Conservation (phyloP, 92 coral and sea anemone species). For the Paramuricea clavata region DNA sequence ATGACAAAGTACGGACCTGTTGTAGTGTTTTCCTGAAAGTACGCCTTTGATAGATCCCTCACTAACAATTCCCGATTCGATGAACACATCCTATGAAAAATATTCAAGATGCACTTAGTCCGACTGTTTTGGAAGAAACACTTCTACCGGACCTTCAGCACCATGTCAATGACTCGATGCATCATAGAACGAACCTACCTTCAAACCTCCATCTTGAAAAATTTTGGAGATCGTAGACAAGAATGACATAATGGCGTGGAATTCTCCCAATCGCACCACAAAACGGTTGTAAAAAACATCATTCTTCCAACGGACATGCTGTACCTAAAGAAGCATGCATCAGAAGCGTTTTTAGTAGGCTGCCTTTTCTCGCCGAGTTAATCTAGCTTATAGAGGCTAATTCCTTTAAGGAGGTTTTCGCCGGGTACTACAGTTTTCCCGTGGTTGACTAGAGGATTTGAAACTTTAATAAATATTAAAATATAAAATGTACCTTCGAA, state of each 20-base stretch:
- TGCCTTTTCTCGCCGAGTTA: too few relatives aligned
- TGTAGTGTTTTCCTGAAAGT: constrained; percentile 7
- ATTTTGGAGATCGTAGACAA: constrained; percentile 13
- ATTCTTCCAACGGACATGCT: constrained; percentile 47
- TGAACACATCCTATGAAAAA: neutral
- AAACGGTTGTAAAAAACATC: constrained; percentile 19
- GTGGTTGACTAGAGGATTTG: neutral
- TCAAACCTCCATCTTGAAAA: constrained; percentile 49
- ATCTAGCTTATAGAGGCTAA: too few relatives aligned
- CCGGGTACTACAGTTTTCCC: too few relatives aligned
- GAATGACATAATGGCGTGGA: too few relatives aligned
- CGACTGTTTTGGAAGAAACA: neutral
- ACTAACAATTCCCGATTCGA: constrained; percentile 2
- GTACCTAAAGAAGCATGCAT: neutral
- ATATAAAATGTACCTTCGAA: constrained; percentile 35
- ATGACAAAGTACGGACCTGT: constrained; percentile 26
- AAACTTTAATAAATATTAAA: neutral
- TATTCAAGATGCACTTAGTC: neutral
- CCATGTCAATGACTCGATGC: too few relatives aligned
- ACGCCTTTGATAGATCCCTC: constrained; percentile 35
- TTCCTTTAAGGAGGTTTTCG: too few relatives aligned
- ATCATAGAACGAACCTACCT: constrained; percentile 21
- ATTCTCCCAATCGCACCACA: constrained; percentile 35
- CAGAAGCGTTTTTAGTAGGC: too few relatives aligned
- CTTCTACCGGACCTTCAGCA: too few relatives aligned